A percentile compares a stretch with the other conserved stretches of the same genome.
Conservation (phyloP, 2,113 vertebrate species). For the Mungos mungo region DNA sequence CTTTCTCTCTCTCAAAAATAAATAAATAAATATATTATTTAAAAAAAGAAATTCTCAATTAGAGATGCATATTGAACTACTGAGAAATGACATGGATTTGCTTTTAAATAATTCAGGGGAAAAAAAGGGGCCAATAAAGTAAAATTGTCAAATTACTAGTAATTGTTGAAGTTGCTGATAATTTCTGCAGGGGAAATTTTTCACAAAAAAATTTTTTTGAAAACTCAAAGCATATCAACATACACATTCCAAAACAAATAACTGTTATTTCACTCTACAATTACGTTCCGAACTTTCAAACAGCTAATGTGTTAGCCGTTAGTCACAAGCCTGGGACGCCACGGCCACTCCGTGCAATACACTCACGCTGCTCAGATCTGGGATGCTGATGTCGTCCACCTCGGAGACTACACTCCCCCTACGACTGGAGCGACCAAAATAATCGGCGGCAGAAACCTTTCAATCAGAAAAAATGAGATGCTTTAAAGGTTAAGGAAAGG, state of each 20-base stretch:
- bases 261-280: constrained; percentile 11
- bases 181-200: neutral
- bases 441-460: constrained; percentile 95
- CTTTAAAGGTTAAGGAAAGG: constrained; percentile 83
- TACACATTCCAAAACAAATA: constrained; percentile 19
- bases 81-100: neutral
- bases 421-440: constrained; percentile 94
- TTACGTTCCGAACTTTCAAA: neutral
- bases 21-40: too few species aligned
- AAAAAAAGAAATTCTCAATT: neutral
- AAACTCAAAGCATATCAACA: neutral
- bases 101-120: neutral
- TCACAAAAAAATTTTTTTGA: neutral
- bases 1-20: too few species aligned
- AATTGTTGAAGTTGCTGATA: neutral
- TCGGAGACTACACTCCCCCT: constrained; percentile 95
- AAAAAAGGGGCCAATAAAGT: neutral
- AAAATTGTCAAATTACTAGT: neutral
- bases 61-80: neutral
- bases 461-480: constrained; percentile 91
- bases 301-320: neutral
- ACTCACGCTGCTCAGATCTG: constrained; percentile 93
- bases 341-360: constrained; percentile 62
- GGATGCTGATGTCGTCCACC: constrained; percentile 90
- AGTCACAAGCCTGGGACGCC: constrained; percentile 25